phyloP scores from a whole-genome alignment of 1,140 invertebrate genomes.

The Eurytemora carolleeae region DNA sequence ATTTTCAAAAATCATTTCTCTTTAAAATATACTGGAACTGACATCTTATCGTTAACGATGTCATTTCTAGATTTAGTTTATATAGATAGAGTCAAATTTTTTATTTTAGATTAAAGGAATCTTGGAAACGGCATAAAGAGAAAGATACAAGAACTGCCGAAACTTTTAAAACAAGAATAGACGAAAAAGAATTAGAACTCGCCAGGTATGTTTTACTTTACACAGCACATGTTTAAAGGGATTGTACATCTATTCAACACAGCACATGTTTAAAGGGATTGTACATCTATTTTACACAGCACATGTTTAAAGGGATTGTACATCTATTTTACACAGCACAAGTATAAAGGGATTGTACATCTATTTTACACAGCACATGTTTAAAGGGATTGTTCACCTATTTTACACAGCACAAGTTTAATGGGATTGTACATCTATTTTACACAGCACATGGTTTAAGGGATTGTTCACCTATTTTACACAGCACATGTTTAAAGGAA shows the following conservation, averaged over 20 bases:
- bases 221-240: not conserved
- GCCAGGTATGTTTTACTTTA: not conserved
- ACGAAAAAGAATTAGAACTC: not conserved
- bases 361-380: no score
- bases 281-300: not conserved
- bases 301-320: not conserved
- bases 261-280: no score
- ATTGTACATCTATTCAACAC: no score
- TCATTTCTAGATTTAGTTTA: not conserved
- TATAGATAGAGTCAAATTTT: not conserved
- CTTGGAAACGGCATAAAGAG: not conserved
- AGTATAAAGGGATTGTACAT: no score
- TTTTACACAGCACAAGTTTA: no score
- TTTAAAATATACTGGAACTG: not conserved
- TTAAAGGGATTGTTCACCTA: no score
- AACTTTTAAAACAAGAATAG: not conserved
- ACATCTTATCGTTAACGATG: not conserved
- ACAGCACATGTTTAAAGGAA: no score
- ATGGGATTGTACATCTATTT: no score
- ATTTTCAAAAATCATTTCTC: not conserved
- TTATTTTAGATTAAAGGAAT: not conserved
- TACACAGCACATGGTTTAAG: no score
- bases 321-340: no score
- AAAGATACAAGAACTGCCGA: not conserved
- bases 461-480: no score